Conservation (phyloP, 2,888 invertebrate species). For the Hermaeophaga mercurialis region DNA sequence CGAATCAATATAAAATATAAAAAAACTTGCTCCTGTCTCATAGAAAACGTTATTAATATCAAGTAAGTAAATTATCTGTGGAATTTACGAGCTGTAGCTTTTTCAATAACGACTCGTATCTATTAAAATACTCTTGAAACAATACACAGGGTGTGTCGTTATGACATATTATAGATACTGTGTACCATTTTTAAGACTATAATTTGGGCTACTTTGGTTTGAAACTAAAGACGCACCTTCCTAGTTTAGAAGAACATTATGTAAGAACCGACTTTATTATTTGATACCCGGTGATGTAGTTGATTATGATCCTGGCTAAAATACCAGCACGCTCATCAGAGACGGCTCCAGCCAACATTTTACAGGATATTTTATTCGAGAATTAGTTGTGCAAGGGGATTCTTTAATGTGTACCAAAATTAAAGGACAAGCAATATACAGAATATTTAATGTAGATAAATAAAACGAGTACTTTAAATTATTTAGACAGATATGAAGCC, state of each 20-base stretch:
- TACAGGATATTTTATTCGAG: too few species aligned
- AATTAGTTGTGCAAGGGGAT: too few species aligned
- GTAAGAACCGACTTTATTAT: slow-evolving; percentile 11
- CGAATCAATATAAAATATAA: too few species aligned
- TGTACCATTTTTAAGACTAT: slow-evolving; percentile 3
- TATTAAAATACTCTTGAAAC: slow-evolving; percentile 6
- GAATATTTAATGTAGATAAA: too few species aligned
- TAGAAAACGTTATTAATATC: slow-evolving; percentile 1
- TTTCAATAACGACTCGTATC: slow-evolving; percentile 6
- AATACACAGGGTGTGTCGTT: slow-evolving; percentile 14
- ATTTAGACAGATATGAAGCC: too few species aligned
- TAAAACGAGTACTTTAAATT: too few species aligned
- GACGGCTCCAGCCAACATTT: too few species aligned
- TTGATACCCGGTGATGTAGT: slow-evolving; percentile 8
- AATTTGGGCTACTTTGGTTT: slow-evolving; percentile 12
- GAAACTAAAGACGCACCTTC: slow-evolving; percentile 3
- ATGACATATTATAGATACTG: slow-evolving; percentile 4
- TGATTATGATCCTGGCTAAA: slow-evolving; percentile 5
- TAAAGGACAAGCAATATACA: too few species aligned
- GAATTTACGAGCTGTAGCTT: slow-evolving; percentile 1
- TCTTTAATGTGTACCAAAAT: too few species aligned
- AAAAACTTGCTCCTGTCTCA: too few species aligned
- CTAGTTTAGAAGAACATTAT: slow-evolving; percentile 7
- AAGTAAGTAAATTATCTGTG: not conserved
- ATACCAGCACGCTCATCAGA: too few species aligned